Base-by-base conservation (phyloP, 2,797 vertebrate genomes). In the Hafferia zeledoni region DNA sequence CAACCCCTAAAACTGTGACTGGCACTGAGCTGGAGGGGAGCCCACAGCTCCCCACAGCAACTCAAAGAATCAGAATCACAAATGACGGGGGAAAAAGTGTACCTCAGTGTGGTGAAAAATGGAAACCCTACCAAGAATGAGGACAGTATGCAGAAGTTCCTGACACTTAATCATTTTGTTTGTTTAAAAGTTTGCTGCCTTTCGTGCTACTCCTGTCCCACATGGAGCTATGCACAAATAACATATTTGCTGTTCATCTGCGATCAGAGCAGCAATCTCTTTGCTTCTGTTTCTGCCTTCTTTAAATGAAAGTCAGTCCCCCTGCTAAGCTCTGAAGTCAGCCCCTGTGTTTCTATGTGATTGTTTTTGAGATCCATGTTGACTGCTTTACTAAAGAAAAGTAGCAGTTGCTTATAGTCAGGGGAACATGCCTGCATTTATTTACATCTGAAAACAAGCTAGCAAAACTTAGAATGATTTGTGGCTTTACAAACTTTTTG, bases 391-490 rank as follows among this genome's bases (percentile, higher is more conserved):
- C 39, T 69, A 50, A 71, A 81, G 55, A 70, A 69, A 81, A 79
- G 17, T 55, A 49, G 17, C 10, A 25, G 28, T 50, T 88, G 33
- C 31, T 90, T 18, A 52, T 19, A 78, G 55, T 15, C 37, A 33
- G 39, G 67, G 41, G 44, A 81, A 35, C 24, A 10, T 44, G 77
- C 47, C 49, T 84, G 60, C 67, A 82, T 84, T 87, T 95, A 72
- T 84, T 94, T 68, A 67, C 28, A 74, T 80, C 61, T 71, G 56
- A 85, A 93, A 92, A 33, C 52, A 71, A 50, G 24, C 25, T 63
- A 69, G 35, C 5, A 86, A 82, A 95, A 52, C 33, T 64, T 64
- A 56, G 53, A 80, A 71, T 8, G 6, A 71, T 68, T 64, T 93
- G 57, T 80, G 57, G 39, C 33, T 84, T 89, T 80, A 28, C 28